Evolutionary conservation across 2,888 invertebrate genomes (phyloP).

Genomic region (Tenthredo distinguenda): DNA sequence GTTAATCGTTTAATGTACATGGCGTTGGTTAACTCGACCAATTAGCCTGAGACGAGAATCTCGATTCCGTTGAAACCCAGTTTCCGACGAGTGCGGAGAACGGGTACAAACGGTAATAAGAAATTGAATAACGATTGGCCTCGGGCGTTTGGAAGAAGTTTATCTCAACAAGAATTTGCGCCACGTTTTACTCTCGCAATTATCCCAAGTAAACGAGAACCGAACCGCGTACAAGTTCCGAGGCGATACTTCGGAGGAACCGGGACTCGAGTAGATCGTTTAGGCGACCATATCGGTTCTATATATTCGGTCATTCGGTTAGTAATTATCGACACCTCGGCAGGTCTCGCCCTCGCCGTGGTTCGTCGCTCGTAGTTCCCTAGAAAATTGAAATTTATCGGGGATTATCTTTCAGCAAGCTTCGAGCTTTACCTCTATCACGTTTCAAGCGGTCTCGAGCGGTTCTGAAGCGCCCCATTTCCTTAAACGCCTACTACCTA

Average conservation of each 20-base stretch:
- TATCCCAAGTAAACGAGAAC: conserved; percentile 1
- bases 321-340: conserved; percentile 5
- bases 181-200: conserved; percentile 31
- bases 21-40: neutral
- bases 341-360: neutral
- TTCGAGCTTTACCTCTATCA: conserved; percentile 14
- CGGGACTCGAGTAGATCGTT: neutral
- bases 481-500: conserved; percentile 32
- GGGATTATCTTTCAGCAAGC: conserved; percentile 32
- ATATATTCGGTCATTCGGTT: neutral
- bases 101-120: conserved; percentile 36
- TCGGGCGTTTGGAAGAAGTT: conserved; percentile 35
- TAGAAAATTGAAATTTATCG: conserved; percentile 36
- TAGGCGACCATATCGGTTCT: neutral
- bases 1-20: conserved; percentile 7
- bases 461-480: conserved; percentile 38
- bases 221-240: neutral
- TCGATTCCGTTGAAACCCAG: conserved; percentile 35
- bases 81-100: neutral
- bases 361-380: neutral
- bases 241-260: neutral
- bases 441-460: conserved; percentile 31
- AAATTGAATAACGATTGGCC: conserved; percentile 18
- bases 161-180: conserved; percentile 22
- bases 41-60: conserved; percentile 16